Conservation (phyloP, 2,888 invertebrate species). For the Sphaerophoria rueppellii region DNA sequence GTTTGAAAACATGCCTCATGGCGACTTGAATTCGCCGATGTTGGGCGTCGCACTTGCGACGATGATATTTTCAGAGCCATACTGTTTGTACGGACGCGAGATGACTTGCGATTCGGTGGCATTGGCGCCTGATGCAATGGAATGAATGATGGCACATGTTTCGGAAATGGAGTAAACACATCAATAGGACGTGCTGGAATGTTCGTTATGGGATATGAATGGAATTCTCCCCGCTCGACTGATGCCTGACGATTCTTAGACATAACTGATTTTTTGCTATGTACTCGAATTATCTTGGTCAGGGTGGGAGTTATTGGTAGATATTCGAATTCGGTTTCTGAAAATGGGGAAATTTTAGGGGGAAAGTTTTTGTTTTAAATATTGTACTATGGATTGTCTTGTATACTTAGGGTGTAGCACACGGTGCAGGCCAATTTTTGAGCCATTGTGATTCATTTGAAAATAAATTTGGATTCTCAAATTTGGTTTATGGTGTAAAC, state of each 20-base stretch:
- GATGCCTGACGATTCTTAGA: slow-evolving; percentile 72
- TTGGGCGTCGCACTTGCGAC: slow-evolving; percentile 79
- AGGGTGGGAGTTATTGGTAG: slow-evolving; percentile 91
- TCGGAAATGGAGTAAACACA: slow-evolving; percentile 85
- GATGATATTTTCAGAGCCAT: slow-evolving; percentile 86
- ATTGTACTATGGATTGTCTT: not conserved
- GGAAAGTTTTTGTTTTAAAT: not conserved
- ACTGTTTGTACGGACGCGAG: slow-evolving; percentile 84
- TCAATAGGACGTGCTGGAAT: slow-evolving; percentile 74
- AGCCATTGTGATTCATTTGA: not conserved
- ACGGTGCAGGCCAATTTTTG: slow-evolving; percentile 53
- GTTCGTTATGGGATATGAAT: slow-evolving; percentile 85
- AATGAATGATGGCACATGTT: slow-evolving; percentile 84
- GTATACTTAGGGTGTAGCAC: slow-evolving; percentile 51
- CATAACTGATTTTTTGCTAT: slow-evolving; percentile 82
- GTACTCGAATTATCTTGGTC: slow-evolving; percentile 89
- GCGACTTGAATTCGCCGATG: slow-evolving; percentile 76
- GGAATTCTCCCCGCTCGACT: slow-evolving; percentile 83
- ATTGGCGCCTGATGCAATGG: slow-evolving; percentile 86
- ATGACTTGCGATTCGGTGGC: slow-evolving; percentile 90
- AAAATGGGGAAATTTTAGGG: slow-evolving; percentile 77
- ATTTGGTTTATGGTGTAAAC: slow-evolving; percentile 14
- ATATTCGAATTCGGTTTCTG: slow-evolving; percentile 90
- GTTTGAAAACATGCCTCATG: slow-evolving; percentile 81
- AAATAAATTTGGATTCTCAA: slow-evolving; percentile 14